These are phyloP conservation scores for Sprattus sprattus DNA, from an alignment of 2,113 vertebrate species.

Conservation along the genomic window DNA sequence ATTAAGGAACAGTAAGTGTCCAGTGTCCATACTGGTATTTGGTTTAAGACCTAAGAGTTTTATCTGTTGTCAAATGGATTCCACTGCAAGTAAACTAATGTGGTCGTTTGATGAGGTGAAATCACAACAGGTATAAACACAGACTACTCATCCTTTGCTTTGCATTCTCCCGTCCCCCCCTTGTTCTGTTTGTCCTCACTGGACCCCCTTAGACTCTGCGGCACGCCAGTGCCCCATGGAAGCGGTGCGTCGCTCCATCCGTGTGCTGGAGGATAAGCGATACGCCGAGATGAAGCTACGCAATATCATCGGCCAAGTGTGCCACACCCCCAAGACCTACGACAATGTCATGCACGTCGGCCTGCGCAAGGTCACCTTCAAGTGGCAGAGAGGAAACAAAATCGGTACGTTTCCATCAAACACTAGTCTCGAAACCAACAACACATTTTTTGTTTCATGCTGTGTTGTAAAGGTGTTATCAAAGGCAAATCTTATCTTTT, in stretches of 20 bases:
- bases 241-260: constrained; percentile 85
- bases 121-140: background rate
- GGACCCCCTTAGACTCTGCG: constrained; percentile 70
- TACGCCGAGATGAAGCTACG: constrained; percentile 88
- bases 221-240: constrained; percentile 89
- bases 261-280: constrained; percentile 86
- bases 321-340: constrained; percentile 92
- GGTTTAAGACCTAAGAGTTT: background rate
- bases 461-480: too few species aligned
- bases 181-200: background rate
- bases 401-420: constrained; percentile 77
- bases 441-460: background rate
- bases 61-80: too few species aligned
- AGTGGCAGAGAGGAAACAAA: constrained; percentile 99
- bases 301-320: constrained; percentile 97
- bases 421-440: background rate
- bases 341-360: constrained; percentile 98
- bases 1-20: background rate
- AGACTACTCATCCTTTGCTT: background rate
- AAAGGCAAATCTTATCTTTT: too few species aligned
- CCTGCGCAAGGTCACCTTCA: constrained; percentile 97
- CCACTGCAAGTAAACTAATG: too few species aligned
- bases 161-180: background rate
- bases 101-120: background rate
- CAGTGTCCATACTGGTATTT: background rate